Evolutionary conservation across 2,888 invertebrate species (phyloP).

Genomic region (Encarsia formosa): DNA sequence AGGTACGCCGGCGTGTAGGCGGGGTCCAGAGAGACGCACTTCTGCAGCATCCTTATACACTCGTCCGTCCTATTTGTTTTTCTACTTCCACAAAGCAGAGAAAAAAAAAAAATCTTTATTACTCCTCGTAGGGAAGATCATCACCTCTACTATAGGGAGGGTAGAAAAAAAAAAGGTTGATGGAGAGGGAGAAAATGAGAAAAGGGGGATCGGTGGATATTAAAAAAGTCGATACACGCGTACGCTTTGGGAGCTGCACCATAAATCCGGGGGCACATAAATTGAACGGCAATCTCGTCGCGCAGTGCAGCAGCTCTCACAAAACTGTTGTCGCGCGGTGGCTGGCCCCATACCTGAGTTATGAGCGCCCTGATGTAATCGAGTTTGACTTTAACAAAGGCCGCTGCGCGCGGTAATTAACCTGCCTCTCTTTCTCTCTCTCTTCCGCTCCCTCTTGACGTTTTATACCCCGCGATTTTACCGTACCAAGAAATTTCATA

Average conservation of each 20-base stretch:
- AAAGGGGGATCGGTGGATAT: slow-evolving; percentile 22
- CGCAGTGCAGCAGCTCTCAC: slow-evolving; percentile 2
- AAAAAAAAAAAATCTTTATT: no score
- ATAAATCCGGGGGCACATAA: slow-evolving; percentile 32
- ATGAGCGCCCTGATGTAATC: slow-evolving; percentile 30
- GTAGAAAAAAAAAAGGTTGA: neutral
- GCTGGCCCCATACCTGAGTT: slow-evolving; percentile 28
- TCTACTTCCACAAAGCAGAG: no score
- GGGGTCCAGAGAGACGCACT: slow-evolving; percentile 65
- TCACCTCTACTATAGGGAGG: no score
- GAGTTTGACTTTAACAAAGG: slow-evolving; percentile 31
- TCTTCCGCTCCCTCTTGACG: neutral
- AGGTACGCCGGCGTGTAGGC: slow-evolving; percentile 68
- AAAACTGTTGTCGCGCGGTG: slow-evolving; percentile 15
- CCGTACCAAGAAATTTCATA: neutral
- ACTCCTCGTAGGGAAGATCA: no score
- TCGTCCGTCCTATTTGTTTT: slow-evolving; percentile 64
- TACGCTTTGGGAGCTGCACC: slow-evolving; percentile 28
- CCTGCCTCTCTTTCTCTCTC: slow-evolving; percentile 7
- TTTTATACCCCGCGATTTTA: neutral
- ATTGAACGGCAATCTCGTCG: slow-evolving; percentile 34
- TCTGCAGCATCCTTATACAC: slow-evolving; percentile 65
- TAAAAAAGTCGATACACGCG: slow-evolving; percentile 30
- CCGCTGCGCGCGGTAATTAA: slow-evolving; percentile 30
- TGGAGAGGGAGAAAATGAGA: neutral